phyloP scores from a whole-genome alignment of 2,113 vertebrate genomes.

The Desmodus rotundus region DNA sequence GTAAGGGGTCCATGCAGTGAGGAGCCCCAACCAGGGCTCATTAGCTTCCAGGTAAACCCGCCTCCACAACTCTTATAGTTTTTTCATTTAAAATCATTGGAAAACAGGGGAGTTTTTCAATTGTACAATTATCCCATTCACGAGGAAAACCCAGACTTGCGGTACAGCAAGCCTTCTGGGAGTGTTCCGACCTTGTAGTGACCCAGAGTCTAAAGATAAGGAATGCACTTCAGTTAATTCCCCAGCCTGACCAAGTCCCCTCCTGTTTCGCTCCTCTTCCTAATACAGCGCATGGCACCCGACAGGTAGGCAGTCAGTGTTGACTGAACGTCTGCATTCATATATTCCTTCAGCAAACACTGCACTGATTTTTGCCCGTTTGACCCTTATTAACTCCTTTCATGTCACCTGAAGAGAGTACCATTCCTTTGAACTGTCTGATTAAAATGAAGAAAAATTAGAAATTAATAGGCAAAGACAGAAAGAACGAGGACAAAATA shows the following conservation, averaged over 20 bases:
- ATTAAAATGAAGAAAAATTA: slow-evolving; percentile 48
- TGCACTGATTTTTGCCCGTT: neutral
- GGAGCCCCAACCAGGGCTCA: neutral
- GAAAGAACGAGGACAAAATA: slow-evolving; percentile 1
- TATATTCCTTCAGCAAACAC: neutral
- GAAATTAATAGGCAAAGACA: neutral
- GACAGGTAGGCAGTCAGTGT: neutral
- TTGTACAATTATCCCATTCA: neutral
- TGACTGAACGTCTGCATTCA: neutral
- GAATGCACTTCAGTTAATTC: neutral
- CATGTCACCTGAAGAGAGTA: neutral
- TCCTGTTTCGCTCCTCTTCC: neutral
- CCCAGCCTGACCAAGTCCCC: neutral
- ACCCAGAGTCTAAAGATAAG: neutral
- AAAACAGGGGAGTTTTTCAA: slow-evolving; percentile 5
- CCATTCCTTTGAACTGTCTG: neutral
- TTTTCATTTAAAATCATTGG: neutral
- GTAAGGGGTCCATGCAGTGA: neutral
- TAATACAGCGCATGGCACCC: neutral
- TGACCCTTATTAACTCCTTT: neutral
- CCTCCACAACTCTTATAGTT: neutral
- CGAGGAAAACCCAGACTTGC: neutral
- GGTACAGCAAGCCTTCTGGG: neutral
- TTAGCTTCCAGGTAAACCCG: neutral
- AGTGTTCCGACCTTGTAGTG: neutral